A percentile compares a stretch with the other conserved stretches of the same genome.
These are phyloP conservation scores for Bergia puertoricense DNA, from an alignment of 92 coral and sea anemone species.

Conservation along the genomic window DNA sequence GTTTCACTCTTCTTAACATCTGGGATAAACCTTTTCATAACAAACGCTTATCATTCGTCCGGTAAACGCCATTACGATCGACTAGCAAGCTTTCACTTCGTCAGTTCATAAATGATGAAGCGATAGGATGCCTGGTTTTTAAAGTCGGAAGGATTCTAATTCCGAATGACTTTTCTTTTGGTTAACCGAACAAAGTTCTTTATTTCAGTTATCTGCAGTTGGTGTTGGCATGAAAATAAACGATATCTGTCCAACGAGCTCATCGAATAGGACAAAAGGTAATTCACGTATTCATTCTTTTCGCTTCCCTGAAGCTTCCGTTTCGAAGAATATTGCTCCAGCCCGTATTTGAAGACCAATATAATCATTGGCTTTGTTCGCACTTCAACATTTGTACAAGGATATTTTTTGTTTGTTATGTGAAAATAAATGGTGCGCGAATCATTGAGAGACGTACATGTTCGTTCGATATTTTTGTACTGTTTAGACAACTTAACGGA, in stretches of 20 bases:
- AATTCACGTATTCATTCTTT: slow-evolving; percentile 13
- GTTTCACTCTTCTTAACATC: neutral
- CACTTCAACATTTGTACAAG: slow-evolving; percentile 34
- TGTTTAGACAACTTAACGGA: slow-evolving; percentile 15
- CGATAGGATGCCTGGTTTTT: neutral
- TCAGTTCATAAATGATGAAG: neutral
- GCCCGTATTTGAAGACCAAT: slow-evolving; percentile 32
- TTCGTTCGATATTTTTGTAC: neutral
- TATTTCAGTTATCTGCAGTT: neutral
- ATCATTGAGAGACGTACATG: neutral
- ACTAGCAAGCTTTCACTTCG: neutral
- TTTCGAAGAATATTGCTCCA: slow-evolving; percentile 25
- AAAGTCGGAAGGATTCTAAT: slow-evolving; percentile 12
- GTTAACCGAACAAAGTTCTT: neutral
- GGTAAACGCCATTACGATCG: slow-evolving; percentile 1
- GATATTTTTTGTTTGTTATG: slow-evolving; percentile 7
- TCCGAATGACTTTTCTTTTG: neutral
- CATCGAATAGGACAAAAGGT: slow-evolving; percentile 16
- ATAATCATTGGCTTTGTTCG: slow-evolving; percentile 36
- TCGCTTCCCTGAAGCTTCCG: slow-evolving; percentile 32
- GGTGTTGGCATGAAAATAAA: slow-evolving; percentile 13
- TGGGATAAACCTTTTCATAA: neutral
- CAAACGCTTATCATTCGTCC: neutral
- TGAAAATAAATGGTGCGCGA: slow-evolving; percentile 17
- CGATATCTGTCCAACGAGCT: slow-evolving; percentile 1